Percentiles rank a stretch among this genome's conserved stretches.
Conservation (phyloP, 2,888 invertebrate genomes). For the Metacarcinus magister region DNA sequence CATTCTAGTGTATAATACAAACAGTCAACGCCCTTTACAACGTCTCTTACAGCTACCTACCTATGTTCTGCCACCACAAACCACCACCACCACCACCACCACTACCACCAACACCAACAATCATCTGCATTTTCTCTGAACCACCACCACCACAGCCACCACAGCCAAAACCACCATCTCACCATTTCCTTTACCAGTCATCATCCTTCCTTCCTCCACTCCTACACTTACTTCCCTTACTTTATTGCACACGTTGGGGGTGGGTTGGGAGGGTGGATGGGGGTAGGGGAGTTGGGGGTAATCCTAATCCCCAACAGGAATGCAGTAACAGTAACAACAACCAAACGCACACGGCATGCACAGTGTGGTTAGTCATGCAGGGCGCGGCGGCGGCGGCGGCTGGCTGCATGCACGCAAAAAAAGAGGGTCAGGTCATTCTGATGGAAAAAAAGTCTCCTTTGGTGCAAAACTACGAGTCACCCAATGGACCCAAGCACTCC, state of each 20-base stretch:
- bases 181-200: not conserved
- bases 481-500: not conserved
- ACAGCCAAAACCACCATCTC: not conserved
- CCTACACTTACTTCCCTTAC: not conserved
- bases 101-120: not conserved
- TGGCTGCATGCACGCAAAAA: not conserved
- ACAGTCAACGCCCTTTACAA: not conserved
- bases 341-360: slow-evolving; percentile 28
- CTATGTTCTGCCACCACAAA: not conserved
- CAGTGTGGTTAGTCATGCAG: slow-evolving; percentile 18
- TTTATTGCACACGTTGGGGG: not conserved
- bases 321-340: slow-evolving; percentile 37
- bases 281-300: no score
- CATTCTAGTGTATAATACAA: not conserved
- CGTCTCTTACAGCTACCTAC: not conserved
- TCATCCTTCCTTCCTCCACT: not conserved
- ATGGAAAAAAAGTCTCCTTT: not conserved
- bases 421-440: not conserved
- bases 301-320: slow-evolving; percentile 38
- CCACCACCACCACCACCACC: not conserved
- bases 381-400: not conserved
- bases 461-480: not conserved
- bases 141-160: not conserved
- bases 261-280: no score
- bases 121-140: not conserved